Base-by-base conservation (phyloP, 1,140 invertebrate species). In the Panulirus ornatus region DNA sequence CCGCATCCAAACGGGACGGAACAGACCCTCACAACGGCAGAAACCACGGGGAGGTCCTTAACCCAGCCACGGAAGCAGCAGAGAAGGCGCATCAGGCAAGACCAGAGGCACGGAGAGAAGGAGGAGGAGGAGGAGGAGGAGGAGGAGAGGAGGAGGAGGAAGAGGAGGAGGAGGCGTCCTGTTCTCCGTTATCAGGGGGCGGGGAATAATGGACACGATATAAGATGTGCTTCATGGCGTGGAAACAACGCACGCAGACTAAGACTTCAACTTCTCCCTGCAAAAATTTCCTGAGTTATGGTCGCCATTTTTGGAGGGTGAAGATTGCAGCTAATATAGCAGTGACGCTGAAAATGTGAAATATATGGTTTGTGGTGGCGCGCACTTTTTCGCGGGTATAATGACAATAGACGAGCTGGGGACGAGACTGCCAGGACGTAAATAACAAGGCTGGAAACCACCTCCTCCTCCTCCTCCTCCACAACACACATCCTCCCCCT, bases 311-410 rank as follows among this genome's bases (percentile, higher is more conserved):
- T 89, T 89, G 47, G 66, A 47, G 44, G 78, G 70, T 66, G 78
- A 89, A 89, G 87, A 89, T 89, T 89, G 87, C 79, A 82, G 87
- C 87, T 89, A 89, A 89, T 89, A 89, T 89, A 83, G 58, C 63
- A 89, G 78, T 82, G 86, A 88, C 58, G 58, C 86, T 81, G 87
- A 89, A 89, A 89, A 89, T 89, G 87, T 83, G 87, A 89, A 89
- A 89, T 89, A 89, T 89, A 89, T 89, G 87, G 87, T 89, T 89
- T 89, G 87, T 76, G 87, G 87, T 82, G 78, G 79, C 79, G 63
- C 44, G 42, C 16, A 82, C 47, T 89, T 89, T 89, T 89, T 88
- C 19, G 78, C 76, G 1, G 76, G 36, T 42, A 27, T 89, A 89
- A 89, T 89, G 87, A 89, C 87, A 83, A 89, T 81, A 82, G 87